Conservation (phyloP, 2,797 vertebrate genomes). For the Sebastes hubbsi region DNA sequence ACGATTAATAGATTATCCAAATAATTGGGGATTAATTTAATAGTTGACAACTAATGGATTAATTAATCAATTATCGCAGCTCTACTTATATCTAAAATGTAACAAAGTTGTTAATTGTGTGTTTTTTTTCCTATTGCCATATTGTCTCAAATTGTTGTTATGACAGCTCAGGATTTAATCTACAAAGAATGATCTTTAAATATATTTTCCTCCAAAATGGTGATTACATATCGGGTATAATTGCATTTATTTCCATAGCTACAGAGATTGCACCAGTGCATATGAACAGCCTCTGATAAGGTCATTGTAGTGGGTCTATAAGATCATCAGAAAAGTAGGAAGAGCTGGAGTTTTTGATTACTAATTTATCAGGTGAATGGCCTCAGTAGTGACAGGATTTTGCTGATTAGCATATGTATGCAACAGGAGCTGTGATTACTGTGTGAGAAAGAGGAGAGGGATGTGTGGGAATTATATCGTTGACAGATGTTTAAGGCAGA, state of each 20-base stretch:
- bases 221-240: not conserved
- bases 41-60: too few species aligned
- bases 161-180: not conserved
- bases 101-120: not conserved
- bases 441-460: not conserved
- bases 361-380: slow-evolving; percentile 50
- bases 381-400: slow-evolving; percentile 20
- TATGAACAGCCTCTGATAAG: slow-evolving; percentile 20
- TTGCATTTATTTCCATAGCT: not conserved
- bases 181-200: not conserved
- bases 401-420: slow-evolving; percentile 50
- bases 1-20: too few species aligned
- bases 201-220: not conserved
- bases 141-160: not conserved
- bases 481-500: not conserved
- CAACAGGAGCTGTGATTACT: slow-evolving; percentile 40
- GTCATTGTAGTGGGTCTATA: not conserved
- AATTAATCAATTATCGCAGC: too few species aligned
- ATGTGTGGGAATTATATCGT: not conserved
- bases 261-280: not conserved
- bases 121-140: not conserved
- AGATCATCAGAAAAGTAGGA: slow-evolving; percentile 18
- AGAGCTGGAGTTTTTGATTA: slow-evolving; percentile 34
- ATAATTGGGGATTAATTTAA: too few species aligned
- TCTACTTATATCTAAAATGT: not conserved